These are phyloP conservation scores for Anguilla rostrata DNA, from an alignment of 2,113 vertebrate species.

Conservation along the genomic window DNA sequence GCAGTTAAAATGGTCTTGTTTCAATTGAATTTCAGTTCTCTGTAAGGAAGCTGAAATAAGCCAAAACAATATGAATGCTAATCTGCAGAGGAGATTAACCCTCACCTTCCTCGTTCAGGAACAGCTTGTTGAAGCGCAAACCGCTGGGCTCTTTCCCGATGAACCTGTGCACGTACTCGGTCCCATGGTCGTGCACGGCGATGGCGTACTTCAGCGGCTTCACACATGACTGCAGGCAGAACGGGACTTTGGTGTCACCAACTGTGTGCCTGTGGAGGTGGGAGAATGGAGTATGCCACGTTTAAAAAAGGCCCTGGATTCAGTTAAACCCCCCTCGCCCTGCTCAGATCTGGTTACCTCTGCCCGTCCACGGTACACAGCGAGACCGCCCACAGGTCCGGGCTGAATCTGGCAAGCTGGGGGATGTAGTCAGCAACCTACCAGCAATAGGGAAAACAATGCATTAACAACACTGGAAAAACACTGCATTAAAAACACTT, in stretches of 20 bases:
- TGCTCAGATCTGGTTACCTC: conserved; percentile 70
- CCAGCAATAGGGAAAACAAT: conserved; percentile 18
- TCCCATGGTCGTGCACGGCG: conserved; percentile 89
- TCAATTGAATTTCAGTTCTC: not conserved
- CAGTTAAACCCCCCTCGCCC: too few species aligned
- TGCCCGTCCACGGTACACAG: conserved; percentile 97
- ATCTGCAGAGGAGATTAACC: not conserved
- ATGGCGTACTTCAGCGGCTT: conserved; percentile 96
- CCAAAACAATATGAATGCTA: not conserved
- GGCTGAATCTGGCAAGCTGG: conserved; percentile 94
- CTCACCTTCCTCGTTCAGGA: conserved; percentile 95
- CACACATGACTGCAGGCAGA: conserved; percentile 96
- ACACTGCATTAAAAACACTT: not conserved
- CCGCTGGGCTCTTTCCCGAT: conserved; percentile 98
- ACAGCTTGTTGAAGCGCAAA: conserved; percentile 94
- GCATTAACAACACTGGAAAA: not conserved
- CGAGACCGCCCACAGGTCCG: conserved; percentile 93
- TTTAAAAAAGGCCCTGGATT: too few species aligned
- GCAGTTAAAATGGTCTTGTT: not conserved
- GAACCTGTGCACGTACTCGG: conserved; percentile 91
- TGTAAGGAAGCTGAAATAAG: not conserved
- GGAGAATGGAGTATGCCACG: not conserved
- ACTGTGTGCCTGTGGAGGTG: conserved; percentile 80
- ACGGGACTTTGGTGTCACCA: conserved; percentile 96
- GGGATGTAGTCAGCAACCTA: conserved; percentile 99